Percentiles rank a stretch among this genome's conserved stretches.
Conservation (phyloP, 2,797 vertebrate species). For the Brotula barbata region DNA sequence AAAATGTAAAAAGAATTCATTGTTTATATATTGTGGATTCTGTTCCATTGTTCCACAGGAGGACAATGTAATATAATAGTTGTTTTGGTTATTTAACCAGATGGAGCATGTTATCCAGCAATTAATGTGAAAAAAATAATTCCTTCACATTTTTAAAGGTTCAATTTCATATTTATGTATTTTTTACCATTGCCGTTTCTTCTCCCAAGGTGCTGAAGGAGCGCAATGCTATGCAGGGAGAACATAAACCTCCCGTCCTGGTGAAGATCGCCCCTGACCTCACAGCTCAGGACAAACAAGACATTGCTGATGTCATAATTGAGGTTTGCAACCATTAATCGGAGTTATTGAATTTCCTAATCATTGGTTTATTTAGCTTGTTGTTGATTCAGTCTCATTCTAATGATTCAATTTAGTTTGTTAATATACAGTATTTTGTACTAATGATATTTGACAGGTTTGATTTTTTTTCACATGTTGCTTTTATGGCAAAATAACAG, state of each 20-base stretch:
- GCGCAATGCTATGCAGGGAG: conserved; percentile 79
- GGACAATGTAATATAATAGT: too few species aligned
- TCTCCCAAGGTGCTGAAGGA: conserved; percentile 82
- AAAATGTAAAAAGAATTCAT: too few species aligned
- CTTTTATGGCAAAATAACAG: too few species aligned
- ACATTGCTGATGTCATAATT: conserved; percentile 86
- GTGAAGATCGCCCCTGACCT: conserved; percentile 97
- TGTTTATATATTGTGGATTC: too few species aligned
- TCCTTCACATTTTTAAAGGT: background rate
- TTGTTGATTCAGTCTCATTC: background rate
- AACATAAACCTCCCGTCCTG: conserved; percentile 82
- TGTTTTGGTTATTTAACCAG: background rate
- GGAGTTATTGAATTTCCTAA: background rate
- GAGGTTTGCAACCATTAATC: conserved; percentile 78
- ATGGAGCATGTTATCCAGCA: background rate
- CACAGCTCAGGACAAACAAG: conserved; percentile 84
- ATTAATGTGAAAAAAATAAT: background rate
- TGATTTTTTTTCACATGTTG: too few species aligned
- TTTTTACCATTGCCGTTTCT: too few species aligned
- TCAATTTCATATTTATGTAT: too few species aligned
- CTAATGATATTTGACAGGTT: too few species aligned
- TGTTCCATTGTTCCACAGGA: too few species aligned
- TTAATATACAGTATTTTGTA: too few species aligned
- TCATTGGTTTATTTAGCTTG: background rate
- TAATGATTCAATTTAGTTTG: background rate